phyloP scores from a whole-genome alignment of 1,140 invertebrate genomes.

The Potamilus streckersoni region DNA sequence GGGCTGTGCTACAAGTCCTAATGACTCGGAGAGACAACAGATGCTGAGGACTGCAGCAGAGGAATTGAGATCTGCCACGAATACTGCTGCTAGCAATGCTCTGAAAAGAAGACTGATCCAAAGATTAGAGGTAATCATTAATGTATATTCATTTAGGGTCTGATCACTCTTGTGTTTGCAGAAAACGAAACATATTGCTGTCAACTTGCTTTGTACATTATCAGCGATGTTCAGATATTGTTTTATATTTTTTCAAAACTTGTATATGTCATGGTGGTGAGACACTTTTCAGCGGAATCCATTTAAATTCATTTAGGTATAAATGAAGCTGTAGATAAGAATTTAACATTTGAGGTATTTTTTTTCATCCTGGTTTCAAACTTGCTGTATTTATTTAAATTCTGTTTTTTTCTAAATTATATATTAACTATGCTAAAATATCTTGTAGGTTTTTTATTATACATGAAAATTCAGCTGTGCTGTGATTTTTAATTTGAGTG shows the following conservation, averaged over 20 bases:
- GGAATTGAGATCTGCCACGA: conserved; percentile 89
- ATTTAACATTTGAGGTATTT: too few species aligned
- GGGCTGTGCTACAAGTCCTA: conserved; percentile 86
- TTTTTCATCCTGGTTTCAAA: too few species aligned
- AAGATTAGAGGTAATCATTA: conserved; percentile 74
- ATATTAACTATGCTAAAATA: too few species aligned
- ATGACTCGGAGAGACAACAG: conserved; percentile 86
- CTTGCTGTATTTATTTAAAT: too few species aligned
- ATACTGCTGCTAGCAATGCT: conserved; percentile 82
- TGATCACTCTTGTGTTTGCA: background rate
- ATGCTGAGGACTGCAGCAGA: conserved; percentile 89
- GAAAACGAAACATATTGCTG: background rate
- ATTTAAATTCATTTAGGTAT: too few species aligned
- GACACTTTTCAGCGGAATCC: background rate
- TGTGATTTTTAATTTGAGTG: too few species aligned
- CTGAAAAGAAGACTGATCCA: conserved; percentile 83
- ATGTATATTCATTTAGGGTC: background rate
- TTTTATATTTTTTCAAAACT: background rate
- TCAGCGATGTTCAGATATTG: background rate
- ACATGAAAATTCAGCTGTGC: too few species aligned
- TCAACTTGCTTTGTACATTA: background rate
- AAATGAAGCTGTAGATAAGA: too few species aligned
- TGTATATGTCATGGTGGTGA: background rate
- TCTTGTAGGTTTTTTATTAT: too few species aligned
- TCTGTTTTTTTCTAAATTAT: too few species aligned